phyloP scores from a whole-genome alignment of 2,888 invertebrate genomes.

The Urechis unicinctus region DNA sequence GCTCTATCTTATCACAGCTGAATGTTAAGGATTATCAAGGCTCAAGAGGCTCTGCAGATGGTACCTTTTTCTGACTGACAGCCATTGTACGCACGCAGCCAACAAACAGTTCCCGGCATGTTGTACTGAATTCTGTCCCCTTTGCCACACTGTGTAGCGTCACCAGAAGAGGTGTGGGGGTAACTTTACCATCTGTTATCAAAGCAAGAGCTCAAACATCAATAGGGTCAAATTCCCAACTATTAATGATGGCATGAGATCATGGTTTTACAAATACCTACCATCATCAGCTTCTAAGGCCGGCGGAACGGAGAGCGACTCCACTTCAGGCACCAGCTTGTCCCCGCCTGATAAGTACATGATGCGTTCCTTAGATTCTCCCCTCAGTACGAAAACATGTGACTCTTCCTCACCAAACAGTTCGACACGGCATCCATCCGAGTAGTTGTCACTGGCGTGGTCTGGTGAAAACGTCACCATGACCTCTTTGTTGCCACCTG shows the following conservation, averaged over 20 bases:
- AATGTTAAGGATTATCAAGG: too few species aligned
- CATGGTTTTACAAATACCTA: too few species aligned
- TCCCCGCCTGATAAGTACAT: constrained; percentile 45
- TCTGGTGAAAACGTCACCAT: constrained; percentile 48
- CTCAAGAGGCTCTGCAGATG: too few species aligned
- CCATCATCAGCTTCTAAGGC: constrained; percentile 25
- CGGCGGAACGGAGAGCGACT: constrained; percentile 35
- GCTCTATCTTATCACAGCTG: too few species aligned
- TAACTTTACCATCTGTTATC: constrained; percentile 3
- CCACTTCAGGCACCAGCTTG: constrained; percentile 29
- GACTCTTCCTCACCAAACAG: constrained; percentile 46
- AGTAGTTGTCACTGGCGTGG: constrained; percentile 43
- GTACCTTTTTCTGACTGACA: constrained; percentile 48
- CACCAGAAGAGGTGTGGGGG: constrained; percentile 30
- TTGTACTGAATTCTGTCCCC: constrained; percentile 34
- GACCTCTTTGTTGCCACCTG: constrained; percentile 39
- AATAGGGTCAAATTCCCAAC: too few species aligned
- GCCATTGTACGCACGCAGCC: constrained; percentile 48
- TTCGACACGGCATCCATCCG: constrained; percentile 44
- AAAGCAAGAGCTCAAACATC: neutral
- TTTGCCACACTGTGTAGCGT: constrained; percentile 35
- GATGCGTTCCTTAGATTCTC: constrained; percentile 34
- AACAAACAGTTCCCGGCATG: constrained; percentile 32
- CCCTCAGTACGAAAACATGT: constrained; percentile 38
- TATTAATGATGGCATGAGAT: too few species aligned